Evolutionary conservation across 2,113 vertebrate species (phyloP).

Genomic region (Orycteropus afer): DNA sequence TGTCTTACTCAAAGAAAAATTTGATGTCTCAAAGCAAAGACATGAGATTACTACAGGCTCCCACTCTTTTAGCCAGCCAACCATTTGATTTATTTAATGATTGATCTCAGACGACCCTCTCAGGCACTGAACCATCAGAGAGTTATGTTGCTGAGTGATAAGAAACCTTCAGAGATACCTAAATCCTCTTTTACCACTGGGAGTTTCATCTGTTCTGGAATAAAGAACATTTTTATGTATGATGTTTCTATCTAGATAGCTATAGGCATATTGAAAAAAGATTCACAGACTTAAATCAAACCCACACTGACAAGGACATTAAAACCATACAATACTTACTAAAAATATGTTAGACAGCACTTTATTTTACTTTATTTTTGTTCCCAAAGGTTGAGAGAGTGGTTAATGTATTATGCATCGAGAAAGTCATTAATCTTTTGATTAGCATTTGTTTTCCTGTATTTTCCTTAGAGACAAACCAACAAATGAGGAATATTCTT

Average conservation of each 20-base stretch:
- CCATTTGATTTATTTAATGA: conserved; percentile 85
- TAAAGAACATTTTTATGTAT: conserved; percentile 81
- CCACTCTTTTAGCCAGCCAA: conserved; percentile 78
- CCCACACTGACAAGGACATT: conserved; percentile 75
- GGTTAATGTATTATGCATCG: conserved; percentile 65
- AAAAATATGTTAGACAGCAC: conserved; percentile 56
- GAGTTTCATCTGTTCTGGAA: conserved; percentile 81
- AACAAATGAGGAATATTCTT: conserved; percentile 54
- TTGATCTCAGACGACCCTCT: conserved; percentile 83
- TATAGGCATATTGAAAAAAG: conserved; percentile 83
- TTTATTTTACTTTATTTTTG: conserved; percentile 75
- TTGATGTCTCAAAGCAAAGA: conserved; percentile 81
- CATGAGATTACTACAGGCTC: conserved; percentile 78
- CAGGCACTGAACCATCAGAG: conserved; percentile 83
- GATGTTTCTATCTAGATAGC: conserved; percentile 82
- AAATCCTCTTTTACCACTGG: conserved; percentile 82
- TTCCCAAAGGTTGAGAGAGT: conserved; percentile 70
- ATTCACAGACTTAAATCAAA: conserved; percentile 82
- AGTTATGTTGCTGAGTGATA: conserved; percentile 82
- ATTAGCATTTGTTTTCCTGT: conserved; percentile 69
- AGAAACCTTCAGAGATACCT: conserved; percentile 86
- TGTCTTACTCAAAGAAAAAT: conserved; percentile 81
- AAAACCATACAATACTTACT: conserved; percentile 72
- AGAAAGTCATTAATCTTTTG: conserved; percentile 79
- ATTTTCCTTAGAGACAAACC: conserved; percentile 48